Conservation (phyloP, 2,797 vertebrate genomes). For the Yasuhikotakia modesta region DNA sequence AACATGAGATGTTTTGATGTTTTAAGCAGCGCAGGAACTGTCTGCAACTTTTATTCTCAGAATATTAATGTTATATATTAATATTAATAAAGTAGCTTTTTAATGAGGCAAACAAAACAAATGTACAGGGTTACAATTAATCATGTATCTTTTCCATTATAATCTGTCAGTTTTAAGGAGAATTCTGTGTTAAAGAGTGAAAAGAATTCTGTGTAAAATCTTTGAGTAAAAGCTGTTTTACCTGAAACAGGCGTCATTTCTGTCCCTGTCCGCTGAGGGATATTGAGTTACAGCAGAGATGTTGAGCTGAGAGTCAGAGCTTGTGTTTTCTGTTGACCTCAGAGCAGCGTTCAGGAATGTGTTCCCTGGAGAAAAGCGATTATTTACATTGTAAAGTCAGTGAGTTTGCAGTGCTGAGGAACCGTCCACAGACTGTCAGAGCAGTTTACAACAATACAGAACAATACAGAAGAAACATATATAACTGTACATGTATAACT, state of each 20-base stretch:
- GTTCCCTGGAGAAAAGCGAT: slow-evolving; percentile 29
- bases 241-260: neutral
- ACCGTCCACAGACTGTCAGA: neutral
- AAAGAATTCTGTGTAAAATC: neutral
- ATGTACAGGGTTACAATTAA: too few relatives aligned
- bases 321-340: slow-evolving; percentile 33
- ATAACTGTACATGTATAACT: too few relatives aligned
- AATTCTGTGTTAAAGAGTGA: neutral
- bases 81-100: neutral
- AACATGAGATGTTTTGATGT: too few relatives aligned
- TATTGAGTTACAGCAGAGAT: slow-evolving; percentile 1
- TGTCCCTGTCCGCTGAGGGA: slow-evolving; percentile 10
- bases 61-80: too few relatives aligned
- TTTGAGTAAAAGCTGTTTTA: neutral
- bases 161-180: neutral
- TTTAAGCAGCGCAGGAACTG: too few relatives aligned
- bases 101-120: neutral
- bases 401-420: slow-evolving; percentile 29
- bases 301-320: slow-evolving; percentile 14
- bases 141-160: too few relatives aligned
- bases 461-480: too few relatives aligned
- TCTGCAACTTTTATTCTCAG: too few relatives aligned
- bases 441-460: neutral
- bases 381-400: slow-evolving; percentile 43
- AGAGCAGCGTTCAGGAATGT: slow-evolving; percentile 35